Evolutionary conservation across 1,140 invertebrate genomes (phyloP), one percentile per base, ranked within the genome.

Genomic region (Leptestheria dahalacensis): DNA sequence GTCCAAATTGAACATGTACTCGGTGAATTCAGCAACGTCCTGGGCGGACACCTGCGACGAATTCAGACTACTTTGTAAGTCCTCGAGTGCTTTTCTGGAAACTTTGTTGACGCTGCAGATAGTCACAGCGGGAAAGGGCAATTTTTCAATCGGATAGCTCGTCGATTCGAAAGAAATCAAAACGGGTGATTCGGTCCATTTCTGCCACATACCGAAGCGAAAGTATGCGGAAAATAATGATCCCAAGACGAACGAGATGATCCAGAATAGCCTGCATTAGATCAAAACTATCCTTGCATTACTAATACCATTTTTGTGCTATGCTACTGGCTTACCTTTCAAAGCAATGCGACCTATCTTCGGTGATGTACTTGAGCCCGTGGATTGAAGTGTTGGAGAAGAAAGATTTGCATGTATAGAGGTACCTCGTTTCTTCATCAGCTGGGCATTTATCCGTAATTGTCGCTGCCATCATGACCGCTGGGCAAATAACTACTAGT

Each of bases 51-150:
- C 23, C 26, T 12, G 11, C 4, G 28, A 25, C 25, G 24, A 26
- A 52, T 26, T 26, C 28, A 25, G 50, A 48, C 10, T 21, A 18
- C 11, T 46, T 26, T 48, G 50, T 49, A n/a, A 59, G n/a, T 48
- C 10, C 29, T 47, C 29, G 3, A 59, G 21, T 15, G 48, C 33
- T 28, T 33, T 60, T 11, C 48, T 70, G 59, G 75, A 77, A 9
- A 81, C 67, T 60, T 75, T 71, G 68, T 84, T 85, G 18, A 82
- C 73, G 63, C 78, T 75, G 64, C 83, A 85, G 48, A 85, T 72
- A 0, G 82, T 83, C 0, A 85, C 77, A 0, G 81, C 81, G 0
- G 83, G 83, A 67, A 84, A 85, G 0, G 79, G 79, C 58, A 81
- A 77, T 65, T 82, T 78, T 79, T 81, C 83, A 46, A 83, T 81